Evolutionary conservation across 2,113 vertebrate species (phyloP).

Genomic region (Zosterops japonicus): DNA sequence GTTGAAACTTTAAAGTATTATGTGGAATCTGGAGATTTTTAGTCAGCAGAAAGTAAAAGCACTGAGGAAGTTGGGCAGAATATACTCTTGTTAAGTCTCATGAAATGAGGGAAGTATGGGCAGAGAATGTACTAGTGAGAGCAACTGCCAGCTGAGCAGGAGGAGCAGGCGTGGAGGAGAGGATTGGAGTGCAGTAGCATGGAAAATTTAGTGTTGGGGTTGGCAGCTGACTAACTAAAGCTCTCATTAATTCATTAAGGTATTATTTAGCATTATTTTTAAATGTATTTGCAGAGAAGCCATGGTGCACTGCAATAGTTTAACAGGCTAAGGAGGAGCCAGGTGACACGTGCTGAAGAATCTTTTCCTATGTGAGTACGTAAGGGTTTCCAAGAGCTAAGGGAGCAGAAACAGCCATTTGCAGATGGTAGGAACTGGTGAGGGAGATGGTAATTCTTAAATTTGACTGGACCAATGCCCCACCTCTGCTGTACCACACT

Average conservation of each 20-base stretch:
- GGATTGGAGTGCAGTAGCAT: background rate
- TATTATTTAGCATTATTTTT: background rate
- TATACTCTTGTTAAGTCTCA: background rate
- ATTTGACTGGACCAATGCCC: background rate
- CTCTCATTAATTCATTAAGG: background rate
- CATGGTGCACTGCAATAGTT: background rate
- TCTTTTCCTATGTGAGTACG: background rate
- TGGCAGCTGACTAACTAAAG: background rate
- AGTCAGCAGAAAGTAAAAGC: constrained; percentile 48
- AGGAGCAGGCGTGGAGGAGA: background rate
- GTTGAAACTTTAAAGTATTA: constrained; percentile 6
- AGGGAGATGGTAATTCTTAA: background rate
- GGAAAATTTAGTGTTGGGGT: background rate
- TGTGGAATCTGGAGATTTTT: constrained; percentile 39
- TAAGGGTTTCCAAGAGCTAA: background rate
- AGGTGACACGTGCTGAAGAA: background rate
- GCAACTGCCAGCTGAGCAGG: background rate
- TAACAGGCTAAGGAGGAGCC: background rate
- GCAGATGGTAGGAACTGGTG: background rate
- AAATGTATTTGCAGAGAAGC: background rate
- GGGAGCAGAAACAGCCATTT: background rate
- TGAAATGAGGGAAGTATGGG: background rate
- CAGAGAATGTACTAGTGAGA: background rate
- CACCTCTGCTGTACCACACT: background rate
- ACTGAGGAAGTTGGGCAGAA: background rate